phyloP scores from a whole-genome alignment of 2,888 invertebrate genomes.

The Ormyrus rosae region DNA sequence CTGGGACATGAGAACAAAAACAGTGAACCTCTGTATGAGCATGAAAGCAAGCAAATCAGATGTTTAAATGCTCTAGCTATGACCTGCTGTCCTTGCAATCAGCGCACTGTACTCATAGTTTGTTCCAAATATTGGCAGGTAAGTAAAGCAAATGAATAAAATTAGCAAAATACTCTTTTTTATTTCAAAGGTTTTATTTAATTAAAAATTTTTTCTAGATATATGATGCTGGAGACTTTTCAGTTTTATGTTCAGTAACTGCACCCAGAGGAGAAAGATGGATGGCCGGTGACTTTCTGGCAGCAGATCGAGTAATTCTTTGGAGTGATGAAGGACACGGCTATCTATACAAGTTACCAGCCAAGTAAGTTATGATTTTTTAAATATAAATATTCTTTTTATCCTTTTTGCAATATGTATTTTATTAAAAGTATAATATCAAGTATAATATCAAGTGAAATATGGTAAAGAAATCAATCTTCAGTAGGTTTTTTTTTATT shows the following conservation, averaged over 20 bases:
- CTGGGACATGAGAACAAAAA: constrained; percentile 91
- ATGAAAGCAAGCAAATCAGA: constrained; percentile 97
- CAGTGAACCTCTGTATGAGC: constrained; percentile 93
- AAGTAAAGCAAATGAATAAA: not conserved
- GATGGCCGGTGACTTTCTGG: constrained; percentile 96
- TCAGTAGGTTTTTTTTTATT: constrained; percentile 7
- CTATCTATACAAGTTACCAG: constrained; percentile 95
- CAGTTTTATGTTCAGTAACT: constrained; percentile 93
- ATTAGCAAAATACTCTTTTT: not conserved
- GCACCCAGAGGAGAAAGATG: constrained; percentile 94
- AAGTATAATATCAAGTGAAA: not conserved
- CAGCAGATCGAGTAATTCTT: constrained; percentile 93
- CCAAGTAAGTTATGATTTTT: constrained; percentile 84
- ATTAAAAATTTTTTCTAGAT: constrained; percentile 77
- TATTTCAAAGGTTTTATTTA: constrained; percentile 7
- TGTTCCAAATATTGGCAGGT: constrained; percentile 98
- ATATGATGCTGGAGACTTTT: constrained; percentile 94
- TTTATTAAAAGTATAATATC: constrained; percentile 20
- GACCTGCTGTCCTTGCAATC: constrained; percentile 96
- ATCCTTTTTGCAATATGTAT: constrained; percentile 21
- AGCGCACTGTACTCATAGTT: constrained; percentile 96
- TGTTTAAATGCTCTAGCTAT: constrained; percentile 95
- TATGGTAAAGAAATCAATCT: constrained; percentile 32
- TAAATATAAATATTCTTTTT: constrained; percentile 10
- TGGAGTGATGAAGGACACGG: constrained; percentile 98